Percentiles rank a stretch among this genome's conserved stretches.
These are phyloP conservation scores for Taurulus bubalis DNA, from an alignment of 2,113 vertebrate species.

Conservation along the genomic window DNA sequence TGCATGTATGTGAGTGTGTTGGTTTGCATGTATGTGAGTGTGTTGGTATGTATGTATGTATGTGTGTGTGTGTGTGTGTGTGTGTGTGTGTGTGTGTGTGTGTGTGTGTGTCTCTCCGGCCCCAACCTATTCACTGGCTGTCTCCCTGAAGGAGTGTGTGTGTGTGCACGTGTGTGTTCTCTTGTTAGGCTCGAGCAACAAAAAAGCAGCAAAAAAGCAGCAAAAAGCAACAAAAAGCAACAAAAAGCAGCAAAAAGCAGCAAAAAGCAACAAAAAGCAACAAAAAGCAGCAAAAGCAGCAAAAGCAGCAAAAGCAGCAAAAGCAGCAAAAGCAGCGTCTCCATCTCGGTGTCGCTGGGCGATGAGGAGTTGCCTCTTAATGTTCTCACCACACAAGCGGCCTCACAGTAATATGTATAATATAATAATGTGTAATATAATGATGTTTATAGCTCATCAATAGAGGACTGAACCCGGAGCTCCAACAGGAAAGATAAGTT, in stretches of 20 bases:
- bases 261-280: no score
- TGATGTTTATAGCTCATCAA: slow-evolving; percentile 72
- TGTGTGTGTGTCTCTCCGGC: slow-evolving; percentile 32
- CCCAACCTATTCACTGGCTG: slow-evolving; percentile 41
- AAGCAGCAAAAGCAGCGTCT: no score
- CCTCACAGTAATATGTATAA: no score
- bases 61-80: slow-evolving; percentile 17
- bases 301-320: neutral
- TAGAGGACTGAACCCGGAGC: no score
- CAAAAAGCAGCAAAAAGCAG: no score
- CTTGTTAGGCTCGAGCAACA: slow-evolving; percentile 44
- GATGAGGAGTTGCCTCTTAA: slow-evolving; percentile 63
- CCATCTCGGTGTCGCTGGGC: slow-evolving; percentile 21
- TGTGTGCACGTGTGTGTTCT: slow-evolving; percentile 23
- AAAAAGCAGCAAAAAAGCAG: neutral
- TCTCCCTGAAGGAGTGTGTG: slow-evolving; percentile 14
- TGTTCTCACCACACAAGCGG: slow-evolving; percentile 52
- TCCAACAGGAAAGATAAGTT: slow-evolving; percentile 70
- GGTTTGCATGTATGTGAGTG: neutral
- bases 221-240: no score
- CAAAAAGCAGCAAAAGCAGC: neutral
- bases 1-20: no score
- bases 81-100: slow-evolving; percentile 23
- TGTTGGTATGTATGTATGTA: slow-evolving; percentile 2
- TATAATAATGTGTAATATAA: slow-evolving; percentile 63